Base-by-base conservation (phyloP, 2,888 invertebrate species). In the Myopa tessellatipennis region DNA sequence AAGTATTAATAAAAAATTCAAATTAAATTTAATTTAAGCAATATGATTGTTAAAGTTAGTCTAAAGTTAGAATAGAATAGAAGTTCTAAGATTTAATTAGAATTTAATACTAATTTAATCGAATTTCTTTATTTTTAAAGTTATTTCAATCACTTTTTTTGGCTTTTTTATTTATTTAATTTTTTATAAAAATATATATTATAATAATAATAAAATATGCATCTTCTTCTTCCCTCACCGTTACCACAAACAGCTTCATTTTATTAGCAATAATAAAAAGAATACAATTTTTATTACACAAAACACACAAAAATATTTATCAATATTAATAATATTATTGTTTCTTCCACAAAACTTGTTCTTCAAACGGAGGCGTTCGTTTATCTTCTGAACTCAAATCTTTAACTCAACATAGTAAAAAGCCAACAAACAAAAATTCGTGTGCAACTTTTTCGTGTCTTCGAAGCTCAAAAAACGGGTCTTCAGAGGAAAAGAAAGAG, bases 311-410 rank as follows among this genome's bases (percentile, higher is more conserved):
- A 2, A 61, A 18, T 69, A 50, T 50, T 61, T 18, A 69, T 69
- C 3, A 8, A 4, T 36, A 14, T 36, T 12, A 14, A 14, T 63
- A 26, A 26, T 63, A n/a, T 14, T 61, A 34, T 34, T 61, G 7
- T 45, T 69, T 50, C 18, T 69, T n/a, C n/a, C 67, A 45, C 36
- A 38, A 36, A 68, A 18, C 50, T 50, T n/a, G 26, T 69, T 69
- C 45, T 50, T 69, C 50, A 50, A 26, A 16, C 26, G 12, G 18
- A 3, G 26, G 60, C 72, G 72, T 72, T 40, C 72, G 60, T 60
- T 58, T 34, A 38, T 6, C 60, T 40, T 72, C 72, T 72, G 72
- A 72, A n/a, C 58, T 40, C 40, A 60, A 60, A 38, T 72, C 55
- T 45, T 45, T 6, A 45, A 45, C 18, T 58, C 55, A 8, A 61